These are phyloP conservation scores for Bombus huntii DNA, from an alignment of 1,140 invertebrate species.

Conservation along the genomic window DNA sequence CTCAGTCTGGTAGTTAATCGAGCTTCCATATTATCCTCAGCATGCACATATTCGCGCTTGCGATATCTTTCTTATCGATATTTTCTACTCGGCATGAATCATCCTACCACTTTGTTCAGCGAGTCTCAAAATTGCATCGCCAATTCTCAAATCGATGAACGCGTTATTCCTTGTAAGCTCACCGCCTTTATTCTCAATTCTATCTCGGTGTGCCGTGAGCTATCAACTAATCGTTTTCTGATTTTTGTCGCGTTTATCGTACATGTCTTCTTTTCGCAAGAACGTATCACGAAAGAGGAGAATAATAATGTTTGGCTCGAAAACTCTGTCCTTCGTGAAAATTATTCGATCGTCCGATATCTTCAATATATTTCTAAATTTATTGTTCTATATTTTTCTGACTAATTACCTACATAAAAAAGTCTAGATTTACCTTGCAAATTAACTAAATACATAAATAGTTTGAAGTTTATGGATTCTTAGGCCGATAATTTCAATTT, in stretches of 20 bases:
- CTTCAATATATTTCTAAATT: background rate
- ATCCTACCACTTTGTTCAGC: constrained; percentile 37
- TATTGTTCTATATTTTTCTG: background rate
- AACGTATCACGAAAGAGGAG: background rate
- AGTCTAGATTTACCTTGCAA: no score
- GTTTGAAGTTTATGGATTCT: background rate
- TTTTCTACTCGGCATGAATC: constrained; percentile 62
- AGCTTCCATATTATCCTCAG: constrained; percentile 60
- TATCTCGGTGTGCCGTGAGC: background rate
- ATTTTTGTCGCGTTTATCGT: constrained; percentile 1
- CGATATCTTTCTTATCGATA: constrained; percentile 37
- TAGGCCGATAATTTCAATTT: background rate
- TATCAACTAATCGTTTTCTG: constrained; percentile 16
- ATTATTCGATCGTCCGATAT: background rate
- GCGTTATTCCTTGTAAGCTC: background rate
- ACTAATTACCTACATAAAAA: background rate
- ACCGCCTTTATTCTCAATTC: background rate
- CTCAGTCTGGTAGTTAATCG: constrained; percentile 60
- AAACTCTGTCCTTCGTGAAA: background rate
- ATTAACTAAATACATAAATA: no score
- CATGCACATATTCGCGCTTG: constrained; percentile 65
- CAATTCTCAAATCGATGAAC: background rate
- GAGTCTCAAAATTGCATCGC: constrained; percentile 33
- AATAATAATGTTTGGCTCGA: background rate
- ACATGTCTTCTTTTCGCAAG: background rate